phyloP scores from a whole-genome alignment of 1,140 invertebrate species.

The Drusus annulatus region DNA sequence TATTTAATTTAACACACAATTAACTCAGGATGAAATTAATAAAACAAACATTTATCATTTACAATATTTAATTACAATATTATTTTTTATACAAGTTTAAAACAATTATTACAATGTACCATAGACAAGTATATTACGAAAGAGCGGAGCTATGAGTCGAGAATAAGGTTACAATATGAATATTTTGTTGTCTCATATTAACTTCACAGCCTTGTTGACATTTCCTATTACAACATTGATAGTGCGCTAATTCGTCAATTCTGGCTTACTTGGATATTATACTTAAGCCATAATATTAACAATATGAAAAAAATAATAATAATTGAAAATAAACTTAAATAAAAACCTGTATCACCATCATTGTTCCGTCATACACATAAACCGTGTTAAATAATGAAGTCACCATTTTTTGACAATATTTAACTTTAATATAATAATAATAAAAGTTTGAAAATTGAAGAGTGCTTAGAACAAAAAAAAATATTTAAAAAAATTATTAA shows the following conservation, averaged over 20 bases:
- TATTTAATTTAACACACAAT: no score
- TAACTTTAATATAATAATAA: no score
- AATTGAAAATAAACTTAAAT: background rate
- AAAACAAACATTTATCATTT: conserved; percentile 15
- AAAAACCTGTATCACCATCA: conserved; percentile 31
- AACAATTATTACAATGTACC: conserved; percentile 2
- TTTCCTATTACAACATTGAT: background rate
- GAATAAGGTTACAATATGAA: no score
- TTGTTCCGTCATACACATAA: no score
- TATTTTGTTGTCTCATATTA: no score
- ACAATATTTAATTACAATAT: conserved; percentile 22
- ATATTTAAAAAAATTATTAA: no score
- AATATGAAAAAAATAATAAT: conserved; percentile 1
- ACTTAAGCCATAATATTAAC: background rate
- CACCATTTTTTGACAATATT: no score
- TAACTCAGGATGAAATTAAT: background rate
- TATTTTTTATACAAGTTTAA: background rate
- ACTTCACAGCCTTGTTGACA: no score
- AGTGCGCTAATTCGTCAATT: background rate
- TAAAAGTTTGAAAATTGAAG: no score
- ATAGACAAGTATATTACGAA: conserved; percentile 11
- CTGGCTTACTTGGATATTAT: background rate
- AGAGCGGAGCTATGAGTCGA: background rate
- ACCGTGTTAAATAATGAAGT: no score
- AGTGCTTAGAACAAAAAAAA: no score